A percentile compares a stretch with the other conserved stretches of the same genome.
phyloP scores from a whole-genome alignment of 2,888 invertebrate species.

The Trichopria drosophilae region DNA sequence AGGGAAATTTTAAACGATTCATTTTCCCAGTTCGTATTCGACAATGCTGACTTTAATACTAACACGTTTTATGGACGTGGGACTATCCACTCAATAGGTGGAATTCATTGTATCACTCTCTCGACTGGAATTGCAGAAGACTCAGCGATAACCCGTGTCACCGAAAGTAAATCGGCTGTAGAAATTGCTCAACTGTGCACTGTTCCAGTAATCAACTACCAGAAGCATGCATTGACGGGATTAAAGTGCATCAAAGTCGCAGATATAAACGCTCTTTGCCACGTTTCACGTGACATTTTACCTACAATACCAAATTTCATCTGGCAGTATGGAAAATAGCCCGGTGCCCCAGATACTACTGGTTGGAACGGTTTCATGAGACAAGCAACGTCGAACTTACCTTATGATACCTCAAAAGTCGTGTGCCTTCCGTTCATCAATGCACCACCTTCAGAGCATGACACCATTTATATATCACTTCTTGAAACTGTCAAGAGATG shows the following conservation, averaged over 20 bases:
- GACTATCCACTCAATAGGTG: constrained; percentile 1
- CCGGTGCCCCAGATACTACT: neutral
- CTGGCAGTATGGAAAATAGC: constrained; percentile 2
- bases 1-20: too few species aligned
- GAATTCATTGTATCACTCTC: too few species aligned
- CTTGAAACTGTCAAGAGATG: too few species aligned
- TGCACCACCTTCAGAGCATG: too few species aligned
- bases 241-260: neutral
- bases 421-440: too few species aligned
- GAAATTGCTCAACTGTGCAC: neutral
- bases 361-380: constrained; percentile 7
- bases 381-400: neutral
- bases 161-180: neutral
- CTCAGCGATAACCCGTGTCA: neutral
- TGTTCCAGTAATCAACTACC: neutral
- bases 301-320: constrained; percentile 6
- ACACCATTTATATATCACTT: too few species aligned
- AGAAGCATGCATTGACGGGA: neutral
- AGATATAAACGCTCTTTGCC: neutral
- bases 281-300: too few species aligned
- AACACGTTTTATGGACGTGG: too few species aligned
- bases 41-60: too few species aligned
- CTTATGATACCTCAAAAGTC: too few species aligned
- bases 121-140: neutral
- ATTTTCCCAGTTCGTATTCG: too few species aligned